These are phyloP conservation scores for Poeciliopsis infans DNA, from an alignment of 2,797 vertebrate species.

Conservation along the genomic window DNA sequence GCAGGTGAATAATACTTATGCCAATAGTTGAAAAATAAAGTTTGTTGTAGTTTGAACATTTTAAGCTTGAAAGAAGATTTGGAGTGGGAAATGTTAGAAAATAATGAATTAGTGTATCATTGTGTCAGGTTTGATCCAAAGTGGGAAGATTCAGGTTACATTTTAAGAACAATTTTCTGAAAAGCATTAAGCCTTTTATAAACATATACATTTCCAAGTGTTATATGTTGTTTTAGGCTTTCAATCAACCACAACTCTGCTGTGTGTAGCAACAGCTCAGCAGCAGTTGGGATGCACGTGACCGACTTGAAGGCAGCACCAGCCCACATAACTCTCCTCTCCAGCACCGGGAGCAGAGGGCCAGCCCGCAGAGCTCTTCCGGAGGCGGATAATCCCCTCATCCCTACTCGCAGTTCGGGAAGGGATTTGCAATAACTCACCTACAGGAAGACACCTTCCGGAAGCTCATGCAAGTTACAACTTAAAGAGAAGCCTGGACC, in stretches of 20 bases:
- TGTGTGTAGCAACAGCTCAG: not conserved
- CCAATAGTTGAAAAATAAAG: not conserved
- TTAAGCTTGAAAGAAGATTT: not conserved
- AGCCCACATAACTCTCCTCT: constrained; percentile 31
- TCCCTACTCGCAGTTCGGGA: constrained; percentile 57
- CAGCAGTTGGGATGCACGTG: constrained; percentile 18
- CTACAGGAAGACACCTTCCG: constrained; percentile 31
- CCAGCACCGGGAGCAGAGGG: constrained; percentile 36
- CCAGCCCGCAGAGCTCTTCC: constrained; percentile 68
- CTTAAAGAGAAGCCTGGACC: constrained; percentile 4
- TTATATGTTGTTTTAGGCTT: not conserved
- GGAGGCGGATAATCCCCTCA: constrained; percentile 72
- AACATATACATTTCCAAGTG: not conserved
- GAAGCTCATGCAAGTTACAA: constrained; percentile 15
- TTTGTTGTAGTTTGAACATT: not conserved
- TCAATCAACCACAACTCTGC: not conserved
- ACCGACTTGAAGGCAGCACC: constrained; percentile 51
- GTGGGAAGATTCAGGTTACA: not conserved
- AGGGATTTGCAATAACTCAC: constrained; percentile 34
- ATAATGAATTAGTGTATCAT: not conserved
- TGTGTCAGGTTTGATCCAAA: not conserved
- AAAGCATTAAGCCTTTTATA: not conserved
- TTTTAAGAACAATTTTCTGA: not conserved
- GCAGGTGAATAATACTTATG: not conserved
- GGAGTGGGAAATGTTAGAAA: not conserved